Evolutionary conservation across 2,888 invertebrate genomes (phyloP).

Genomic region (Bombylius major): DNA sequence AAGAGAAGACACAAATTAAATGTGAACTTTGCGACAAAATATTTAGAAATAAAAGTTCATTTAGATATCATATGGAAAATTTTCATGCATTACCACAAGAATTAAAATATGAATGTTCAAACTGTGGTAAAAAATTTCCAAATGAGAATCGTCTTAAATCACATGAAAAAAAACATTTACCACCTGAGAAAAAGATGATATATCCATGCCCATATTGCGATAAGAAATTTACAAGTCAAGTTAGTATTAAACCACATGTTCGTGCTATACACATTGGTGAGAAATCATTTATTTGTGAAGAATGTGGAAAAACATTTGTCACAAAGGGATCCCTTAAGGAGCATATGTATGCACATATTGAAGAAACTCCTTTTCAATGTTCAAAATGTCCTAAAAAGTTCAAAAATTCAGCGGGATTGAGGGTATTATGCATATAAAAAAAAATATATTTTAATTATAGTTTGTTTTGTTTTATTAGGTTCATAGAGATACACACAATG

Average conservation of each 20-base stretch:
- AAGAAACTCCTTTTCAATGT: conserved; percentile 37
- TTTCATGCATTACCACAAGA: neutral
- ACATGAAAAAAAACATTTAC: conserved; percentile 14
- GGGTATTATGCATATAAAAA: no score
- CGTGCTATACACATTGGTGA: conserved; percentile 27
- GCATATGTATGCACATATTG: conserved; percentile 39
- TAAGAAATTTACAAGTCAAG: conserved; percentile 11
- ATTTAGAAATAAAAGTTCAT: neutral
- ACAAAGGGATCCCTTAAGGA: conserved; percentile 39
- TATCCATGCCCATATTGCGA: conserved; percentile 14
- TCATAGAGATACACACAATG: conserved; percentile 37
- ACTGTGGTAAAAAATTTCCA: conserved; percentile 15
- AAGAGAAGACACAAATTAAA: neutral
- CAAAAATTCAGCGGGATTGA: conserved; percentile 29
- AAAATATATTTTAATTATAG: no score
- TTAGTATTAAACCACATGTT: conserved; percentile 10
- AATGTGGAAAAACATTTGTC: conserved; percentile 38
- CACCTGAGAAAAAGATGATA: conserved; percentile 13
- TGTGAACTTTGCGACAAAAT: neutral
- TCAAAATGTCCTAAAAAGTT: conserved; percentile 30
- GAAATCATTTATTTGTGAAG: conserved; percentile 38
- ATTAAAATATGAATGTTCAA: conserved; percentile 4
- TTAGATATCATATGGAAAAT: neutral
- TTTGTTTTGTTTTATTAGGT: no score
- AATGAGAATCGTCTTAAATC: conserved; percentile 11